Base-by-base conservation (phyloP, 1,140 invertebrate genomes). In the Drosophila tsacasi region DNA sequence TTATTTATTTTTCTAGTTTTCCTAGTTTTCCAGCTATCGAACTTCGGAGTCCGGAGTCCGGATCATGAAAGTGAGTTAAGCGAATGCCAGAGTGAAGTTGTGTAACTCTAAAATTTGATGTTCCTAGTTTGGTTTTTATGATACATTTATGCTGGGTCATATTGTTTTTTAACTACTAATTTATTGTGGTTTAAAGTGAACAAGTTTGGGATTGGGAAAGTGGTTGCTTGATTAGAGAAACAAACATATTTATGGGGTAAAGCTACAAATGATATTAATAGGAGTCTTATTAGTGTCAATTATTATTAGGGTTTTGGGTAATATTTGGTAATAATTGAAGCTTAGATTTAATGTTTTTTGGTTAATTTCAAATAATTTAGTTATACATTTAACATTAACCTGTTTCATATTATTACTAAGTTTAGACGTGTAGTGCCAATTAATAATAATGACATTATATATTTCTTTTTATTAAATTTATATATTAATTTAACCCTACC, bases 1-100 rank as follows among this genome's bases (percentile, higher is more conserved):
- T 86, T 68, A 86, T 86, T 75, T 69, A 86, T 83, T 66, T 72
- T 87, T 72, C 71, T 79, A 60, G 67, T 75, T 81, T 81, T 73
- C 69, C 67, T 30, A 65, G 32, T 55, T 76, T 76, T 67, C 46
- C 44, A 71, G 21, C 19, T 15, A 40, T 54, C 30, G 35, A 76
- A 66, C 23, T 46, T 32, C 13, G 30, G 32, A 15, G 19, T 55
- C 12, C 52, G 9, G n/a, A 13, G 27, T 54, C 30, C 30, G 10
- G 62, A 67, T 60, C 54, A 44, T 52, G 73, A 76, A 76, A 76
- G 74, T 66, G 62, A 76, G 73, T 76, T 76, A 50, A 76, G 52
- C 42, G 58, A 46, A 74, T 60, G 46, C 46, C 52, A 23, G 5
- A 55, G 54, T 3, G 10, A 69, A 44, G 65, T 63, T 66, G 66